Conservation (phyloP, 2,888 invertebrate species). For the Mechanitis messenoides region DNA sequence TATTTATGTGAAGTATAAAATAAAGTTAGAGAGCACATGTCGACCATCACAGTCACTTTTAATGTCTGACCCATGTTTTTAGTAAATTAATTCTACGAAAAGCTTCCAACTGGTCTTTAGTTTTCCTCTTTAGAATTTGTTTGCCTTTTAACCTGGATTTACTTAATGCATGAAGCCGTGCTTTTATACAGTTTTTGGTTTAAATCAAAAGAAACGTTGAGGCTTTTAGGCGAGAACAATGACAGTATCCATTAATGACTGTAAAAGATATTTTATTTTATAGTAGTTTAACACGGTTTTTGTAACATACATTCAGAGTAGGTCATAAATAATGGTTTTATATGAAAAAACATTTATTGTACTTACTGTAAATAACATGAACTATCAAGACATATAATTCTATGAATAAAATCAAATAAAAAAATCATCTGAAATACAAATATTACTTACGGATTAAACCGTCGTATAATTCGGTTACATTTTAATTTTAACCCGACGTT, state of each 20-base stretch:
- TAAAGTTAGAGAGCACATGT: slow-evolving; percentile 33
- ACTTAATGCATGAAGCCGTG: slow-evolving; percentile 9
- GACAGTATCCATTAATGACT: slow-evolving; percentile 5
- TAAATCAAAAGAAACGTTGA: slow-evolving; percentile 7
- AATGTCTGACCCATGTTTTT: slow-evolving; percentile 25
- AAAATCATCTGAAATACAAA: too few species aligned
- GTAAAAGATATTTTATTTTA: slow-evolving; percentile 6
- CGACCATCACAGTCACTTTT: slow-evolving; percentile 23
- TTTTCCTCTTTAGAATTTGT: slow-evolving; percentile 10
- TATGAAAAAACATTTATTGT: too few species aligned
- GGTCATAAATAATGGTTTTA: too few species aligned
- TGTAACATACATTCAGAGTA: background rate
- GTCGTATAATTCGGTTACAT: too few species aligned
- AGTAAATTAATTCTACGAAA: slow-evolving; percentile 27
- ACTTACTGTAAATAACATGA: background rate
- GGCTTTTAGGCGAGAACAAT: slow-evolving; percentile 4
- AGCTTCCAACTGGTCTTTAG: slow-evolving; percentile 12
- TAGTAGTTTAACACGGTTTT: slow-evolving; percentile 3
- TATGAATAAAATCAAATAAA: background rate
- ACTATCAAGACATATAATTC: background rate
- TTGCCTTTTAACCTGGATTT: slow-evolving; percentile 2
- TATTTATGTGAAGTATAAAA: slow-evolving; percentile 12
- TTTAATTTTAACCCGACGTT: too few species aligned
- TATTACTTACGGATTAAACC: too few species aligned
- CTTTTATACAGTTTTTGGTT: slow-evolving; percentile 6